Evolutionary conservation across 1,140 invertebrate genomes (phyloP).

Genomic region (Maniola jurtina): DNA sequence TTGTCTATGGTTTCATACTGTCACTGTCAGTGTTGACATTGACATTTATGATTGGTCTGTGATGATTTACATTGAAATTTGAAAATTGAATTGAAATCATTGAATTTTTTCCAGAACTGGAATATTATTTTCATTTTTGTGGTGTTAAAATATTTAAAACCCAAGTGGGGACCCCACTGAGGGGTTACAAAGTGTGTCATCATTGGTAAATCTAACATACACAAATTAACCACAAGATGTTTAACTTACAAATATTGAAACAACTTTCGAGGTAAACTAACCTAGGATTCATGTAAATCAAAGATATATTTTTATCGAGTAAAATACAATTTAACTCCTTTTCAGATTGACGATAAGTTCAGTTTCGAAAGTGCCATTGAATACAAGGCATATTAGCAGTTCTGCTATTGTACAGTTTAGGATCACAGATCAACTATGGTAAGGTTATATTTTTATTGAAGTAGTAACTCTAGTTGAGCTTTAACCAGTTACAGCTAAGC

Average conservation of each 20-base stretch:
- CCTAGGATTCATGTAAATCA: not conserved
- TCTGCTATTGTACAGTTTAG: slow-evolving; percentile 53
- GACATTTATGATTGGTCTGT: too few relatives aligned
- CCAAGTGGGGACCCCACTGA: not conserved
- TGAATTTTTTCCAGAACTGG: too few relatives aligned
- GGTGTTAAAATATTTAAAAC: too few relatives aligned
- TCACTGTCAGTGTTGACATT: too few relatives aligned
- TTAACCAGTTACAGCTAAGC: too few relatives aligned
- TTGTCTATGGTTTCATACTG: too few relatives aligned
- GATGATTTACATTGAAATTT: too few relatives aligned
- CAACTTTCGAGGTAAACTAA: slow-evolving; percentile 53
- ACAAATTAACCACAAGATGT: slow-evolving; percentile 40
- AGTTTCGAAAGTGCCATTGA: slow-evolving; percentile 36
- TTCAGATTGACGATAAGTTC: slow-evolving; percentile 57
- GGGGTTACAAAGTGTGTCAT: too few relatives aligned
- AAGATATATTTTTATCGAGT: not conserved
- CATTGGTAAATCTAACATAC: too few relatives aligned
- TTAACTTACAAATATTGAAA: slow-evolving; percentile 53
- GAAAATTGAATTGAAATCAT: too few relatives aligned
- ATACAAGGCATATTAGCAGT: slow-evolving; percentile 49
- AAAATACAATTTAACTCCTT: slow-evolving; percentile 23
- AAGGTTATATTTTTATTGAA: slow-evolving; percentile 30
- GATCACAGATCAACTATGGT: slow-evolving; percentile 67
- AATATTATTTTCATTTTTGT: too few relatives aligned
- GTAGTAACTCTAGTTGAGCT: too few relatives aligned